phyloP scores from a whole-genome alignment of 2,797 vertebrate genomes.

The Alosa sapidissima region DNA sequence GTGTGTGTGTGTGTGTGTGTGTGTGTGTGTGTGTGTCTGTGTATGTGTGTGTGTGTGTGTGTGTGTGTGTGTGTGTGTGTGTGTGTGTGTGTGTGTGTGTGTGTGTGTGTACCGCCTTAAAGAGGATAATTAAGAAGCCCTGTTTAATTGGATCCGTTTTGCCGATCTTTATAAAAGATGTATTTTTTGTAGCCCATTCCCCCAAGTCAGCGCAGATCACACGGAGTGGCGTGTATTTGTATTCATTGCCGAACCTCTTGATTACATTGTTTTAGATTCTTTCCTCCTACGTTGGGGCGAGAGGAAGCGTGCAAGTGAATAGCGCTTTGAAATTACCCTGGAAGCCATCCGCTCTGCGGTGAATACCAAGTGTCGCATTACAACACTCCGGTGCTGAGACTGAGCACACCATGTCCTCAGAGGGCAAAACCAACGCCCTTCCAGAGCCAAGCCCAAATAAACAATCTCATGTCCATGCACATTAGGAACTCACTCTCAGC shows the following conservation, averaged over 20 bases:
- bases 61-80: no score
- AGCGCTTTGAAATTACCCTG: slow-evolving; percentile 60
- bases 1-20: no score
- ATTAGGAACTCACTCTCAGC: neutral
- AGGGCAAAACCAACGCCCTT: slow-evolving; percentile 38
- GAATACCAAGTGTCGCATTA: slow-evolving; percentile 70
- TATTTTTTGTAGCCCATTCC: slow-evolving; percentile 51
- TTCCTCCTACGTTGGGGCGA: slow-evolving; percentile 68
- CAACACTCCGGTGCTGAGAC: slow-evolving; percentile 28
- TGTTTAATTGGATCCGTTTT: slow-evolving; percentile 59
- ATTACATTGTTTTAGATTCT: slow-evolving; percentile 56
- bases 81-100: no score
- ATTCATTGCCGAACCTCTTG: slow-evolving; percentile 54
- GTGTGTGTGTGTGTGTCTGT: no score
- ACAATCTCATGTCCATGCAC: neutral
- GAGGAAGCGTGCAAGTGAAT: slow-evolving; percentile 64
- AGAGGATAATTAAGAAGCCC: slow-evolving; percentile 64
- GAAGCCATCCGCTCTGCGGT: slow-evolving; percentile 41
- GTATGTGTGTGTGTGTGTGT: no score
- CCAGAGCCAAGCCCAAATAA: slow-evolving; percentile 33
- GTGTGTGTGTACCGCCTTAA: slow-evolving; percentile 43
- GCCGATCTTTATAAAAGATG: slow-evolving; percentile 53
- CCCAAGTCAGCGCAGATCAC: slow-evolving; percentile 48
- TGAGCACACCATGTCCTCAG: slow-evolving; percentile 55
- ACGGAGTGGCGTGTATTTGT: slow-evolving; percentile 51